These are phyloP conservation scores for Falco punctatus DNA, from an alignment of 2,113 vertebrate species.

Conservation along the genomic window DNA sequence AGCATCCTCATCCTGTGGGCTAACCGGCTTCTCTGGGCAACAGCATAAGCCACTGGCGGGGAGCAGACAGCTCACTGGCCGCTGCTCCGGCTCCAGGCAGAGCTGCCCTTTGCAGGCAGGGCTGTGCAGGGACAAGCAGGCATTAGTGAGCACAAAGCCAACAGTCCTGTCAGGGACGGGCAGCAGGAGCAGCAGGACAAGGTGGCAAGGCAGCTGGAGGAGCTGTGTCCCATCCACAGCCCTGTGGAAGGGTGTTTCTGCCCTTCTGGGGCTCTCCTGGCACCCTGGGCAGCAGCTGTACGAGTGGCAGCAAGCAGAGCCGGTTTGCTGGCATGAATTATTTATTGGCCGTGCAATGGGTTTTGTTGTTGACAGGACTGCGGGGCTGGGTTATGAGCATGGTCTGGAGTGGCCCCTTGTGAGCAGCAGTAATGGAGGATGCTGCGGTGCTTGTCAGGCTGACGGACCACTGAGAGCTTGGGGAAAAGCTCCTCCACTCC, in stretches of 20 bases:
- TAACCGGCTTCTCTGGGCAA: neutral
- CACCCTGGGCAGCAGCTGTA: neutral
- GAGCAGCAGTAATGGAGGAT: neutral
- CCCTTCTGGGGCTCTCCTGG: neutral
- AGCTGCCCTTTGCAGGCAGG: neutral
- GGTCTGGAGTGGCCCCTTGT: neutral
- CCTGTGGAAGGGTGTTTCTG: neutral
- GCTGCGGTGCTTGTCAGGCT: neutral
- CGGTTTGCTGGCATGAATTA: neutral
- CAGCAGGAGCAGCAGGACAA: too few species aligned
- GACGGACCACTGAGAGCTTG: neutral
- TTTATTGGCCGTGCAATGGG: neutral
- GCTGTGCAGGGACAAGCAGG: neutral
- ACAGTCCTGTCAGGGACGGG: neutral
- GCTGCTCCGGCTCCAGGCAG: neutral
- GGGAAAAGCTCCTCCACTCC: neutral
- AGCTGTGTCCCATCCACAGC: neutral
- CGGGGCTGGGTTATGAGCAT: neutral
- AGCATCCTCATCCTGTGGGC: neutral
- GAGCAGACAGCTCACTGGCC: neutral
- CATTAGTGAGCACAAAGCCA: rapidly evolving
- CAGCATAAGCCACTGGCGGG: neutral
- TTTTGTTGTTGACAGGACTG: neutral
- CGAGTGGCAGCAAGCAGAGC: neutral
- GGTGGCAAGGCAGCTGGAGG: rapidly evolving